These are phyloP conservation scores for Hydrolagus colliei DNA, from an alignment of 2,797 vertebrate species.

Conservation along the genomic window DNA sequence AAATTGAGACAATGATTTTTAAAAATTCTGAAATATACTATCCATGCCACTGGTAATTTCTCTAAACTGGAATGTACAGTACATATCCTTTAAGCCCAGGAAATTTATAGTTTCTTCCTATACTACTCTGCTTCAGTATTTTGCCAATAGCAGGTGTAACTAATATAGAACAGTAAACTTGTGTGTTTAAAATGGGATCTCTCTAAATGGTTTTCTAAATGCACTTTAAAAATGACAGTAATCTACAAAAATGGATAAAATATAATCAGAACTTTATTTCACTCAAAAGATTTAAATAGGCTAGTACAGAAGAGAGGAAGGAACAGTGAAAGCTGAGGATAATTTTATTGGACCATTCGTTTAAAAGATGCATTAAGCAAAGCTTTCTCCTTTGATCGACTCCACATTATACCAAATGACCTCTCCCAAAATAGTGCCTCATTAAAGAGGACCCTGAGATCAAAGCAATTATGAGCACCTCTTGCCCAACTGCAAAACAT, in stretches of 20 bases:
- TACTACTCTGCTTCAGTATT: neutral
- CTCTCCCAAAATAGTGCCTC: neutral
- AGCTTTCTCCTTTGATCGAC: neutral
- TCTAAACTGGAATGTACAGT: neutral
- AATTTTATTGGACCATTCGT: neutral
- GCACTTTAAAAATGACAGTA: neutral
- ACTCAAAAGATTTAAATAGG: neutral
- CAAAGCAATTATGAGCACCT: neutral
- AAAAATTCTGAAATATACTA: neutral
- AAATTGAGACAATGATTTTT: neutral
- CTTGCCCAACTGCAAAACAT: neutral
- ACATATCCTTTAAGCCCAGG: neutral
- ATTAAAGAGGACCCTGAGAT: neutral
- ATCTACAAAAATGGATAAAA: neutral
- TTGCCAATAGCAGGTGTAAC: neutral
- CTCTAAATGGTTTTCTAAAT: neutral
- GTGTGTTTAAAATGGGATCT: neutral
- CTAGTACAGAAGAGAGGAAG: neutral
- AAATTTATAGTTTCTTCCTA: neutral
- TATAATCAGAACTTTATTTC: neutral
- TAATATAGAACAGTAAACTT: no score
- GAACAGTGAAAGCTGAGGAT: neutral
- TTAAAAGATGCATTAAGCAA: neutral
- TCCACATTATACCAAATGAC: neutral
- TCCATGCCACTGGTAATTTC: neutral